Conservation (phyloP, 2,888 invertebrate genomes). For the Zeuzera pyrina region DNA sequence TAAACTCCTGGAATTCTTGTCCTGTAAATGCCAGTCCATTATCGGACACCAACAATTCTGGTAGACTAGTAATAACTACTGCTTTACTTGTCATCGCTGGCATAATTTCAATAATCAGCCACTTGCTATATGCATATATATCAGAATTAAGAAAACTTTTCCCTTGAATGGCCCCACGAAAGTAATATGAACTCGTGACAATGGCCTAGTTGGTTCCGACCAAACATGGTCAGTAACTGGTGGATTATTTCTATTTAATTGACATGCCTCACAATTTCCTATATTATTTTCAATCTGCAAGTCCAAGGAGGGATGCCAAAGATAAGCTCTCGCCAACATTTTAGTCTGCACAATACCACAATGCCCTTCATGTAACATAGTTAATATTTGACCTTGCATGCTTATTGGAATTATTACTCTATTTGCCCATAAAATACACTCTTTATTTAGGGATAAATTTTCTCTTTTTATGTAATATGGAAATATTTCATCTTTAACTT, state of each 20-base stretch:
- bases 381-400: too few species aligned
- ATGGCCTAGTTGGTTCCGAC: constrained; percentile 14
- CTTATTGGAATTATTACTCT: too few species aligned
- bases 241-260: constrained; percentile 13
- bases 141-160: constrained; percentile 14
- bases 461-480: too few species aligned
- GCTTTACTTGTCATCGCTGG: too few species aligned
- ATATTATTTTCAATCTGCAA: constrained; percentile 12
- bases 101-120: too few species aligned
- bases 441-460: too few species aligned
- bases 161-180: constrained; percentile 16
- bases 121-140: constrained; percentile 17
- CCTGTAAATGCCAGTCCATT: neutral
- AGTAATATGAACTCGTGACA: constrained; percentile 16
- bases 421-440: too few species aligned
- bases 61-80: too few species aligned
- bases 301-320: constrained; percentile 14
- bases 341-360: constrained; percentile 14
- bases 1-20: neutral
- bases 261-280: constrained; percentile 10
- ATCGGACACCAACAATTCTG: neutral
- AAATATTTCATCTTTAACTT: too few species aligned
- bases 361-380: too few species aligned
- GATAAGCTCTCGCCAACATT: constrained; percentile 14
- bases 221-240: constrained; percentile 14